These are phyloP conservation scores for Agrochola macilenta DNA, from an alignment of 2,888 invertebrate genomes.

Conservation along the genomic window DNA sequence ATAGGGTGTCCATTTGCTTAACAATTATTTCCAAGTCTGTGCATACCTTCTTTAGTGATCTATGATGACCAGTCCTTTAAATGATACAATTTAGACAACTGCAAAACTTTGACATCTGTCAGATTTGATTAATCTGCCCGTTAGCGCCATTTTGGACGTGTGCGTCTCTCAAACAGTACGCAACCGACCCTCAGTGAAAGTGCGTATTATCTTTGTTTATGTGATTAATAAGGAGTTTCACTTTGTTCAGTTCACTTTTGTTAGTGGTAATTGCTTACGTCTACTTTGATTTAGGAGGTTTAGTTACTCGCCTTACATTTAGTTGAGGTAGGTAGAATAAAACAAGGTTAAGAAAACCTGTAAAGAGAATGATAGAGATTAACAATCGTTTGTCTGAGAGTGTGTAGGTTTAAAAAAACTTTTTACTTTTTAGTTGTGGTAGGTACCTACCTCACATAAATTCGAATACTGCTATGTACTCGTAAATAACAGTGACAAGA, in stretches of 20 bases:
- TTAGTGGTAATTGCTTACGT: slow-evolving; percentile 38
- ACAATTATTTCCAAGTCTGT: neutral
- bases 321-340: neutral
- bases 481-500: no score
- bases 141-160: slow-evolving; percentile 4
- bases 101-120: neutral
- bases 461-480: no score
- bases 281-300: slow-evolving; percentile 13
- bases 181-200: slow-evolving; percentile 40
- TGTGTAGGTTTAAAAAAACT: neutral
- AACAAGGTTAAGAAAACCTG: neutral
- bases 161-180: neutral
- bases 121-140: neutral
- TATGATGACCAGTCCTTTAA: no score
- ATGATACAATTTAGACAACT: neutral
- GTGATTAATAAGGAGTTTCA: slow-evolving; percentile 49
- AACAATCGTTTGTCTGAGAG: neutral
- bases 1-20: no score
- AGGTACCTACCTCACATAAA: no score
- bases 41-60: neutral
- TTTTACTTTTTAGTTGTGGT: no score
- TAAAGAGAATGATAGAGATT: neutral
- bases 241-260: slow-evolving; percentile 38
- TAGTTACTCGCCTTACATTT: neutral
- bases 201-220: slow-evolving; percentile 38